Evolutionary conservation across 2,797 vertebrate species (phyloP), one percentile per base, ranked within the genome.

Genomic region (Coregonus ussuriensis): DNA sequence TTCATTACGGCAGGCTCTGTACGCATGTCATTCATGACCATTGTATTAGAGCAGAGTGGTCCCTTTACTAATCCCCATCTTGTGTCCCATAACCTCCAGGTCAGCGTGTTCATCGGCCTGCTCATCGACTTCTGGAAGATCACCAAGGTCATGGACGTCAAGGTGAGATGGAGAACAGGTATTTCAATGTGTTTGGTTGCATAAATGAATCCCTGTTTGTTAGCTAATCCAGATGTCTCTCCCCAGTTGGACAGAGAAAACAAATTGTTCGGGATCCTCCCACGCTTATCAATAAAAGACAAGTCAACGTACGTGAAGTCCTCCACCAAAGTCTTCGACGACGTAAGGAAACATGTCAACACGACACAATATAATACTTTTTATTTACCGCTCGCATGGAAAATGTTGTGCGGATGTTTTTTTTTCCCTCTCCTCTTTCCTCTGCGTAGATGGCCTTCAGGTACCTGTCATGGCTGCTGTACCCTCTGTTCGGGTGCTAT

Each of bases 101-200:
- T 98, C 94, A 99, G 98, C 91, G 97, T 99, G 79, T 98, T 99
- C 92, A 96, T 99, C 0, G 97, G 98, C 77, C 96, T 99, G 62
- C 96, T 99, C 35, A 99, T 99, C 2, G 98, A 99, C 88, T 94
- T 99, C 89, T 99, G 98, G 98, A 99, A 99, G 93, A 99, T 99
- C 89, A 99, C 98, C 77, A 99, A 99, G 89, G 98, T 99, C 92
- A 98, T 99, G 97, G 97, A 99, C 0, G 96, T 99, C 84, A 95
- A 75, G 94, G 97, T 99, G 87, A 94, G 96, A 25, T 29, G 59
- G 59, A 63, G 3, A 25, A 9, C 59, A 9, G 21, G 59, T 9
- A 21, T 63, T 18, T 63, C 53, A 18, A 25, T 67, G 65, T 16
- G 14, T 3, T 67, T 67, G 11, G 65, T 33, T 5, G 29, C 29